These are phyloP conservation scores for Tauraco erythrolophus DNA, from an alignment of 2,113 vertebrate species.

Conservation along the genomic window DNA sequence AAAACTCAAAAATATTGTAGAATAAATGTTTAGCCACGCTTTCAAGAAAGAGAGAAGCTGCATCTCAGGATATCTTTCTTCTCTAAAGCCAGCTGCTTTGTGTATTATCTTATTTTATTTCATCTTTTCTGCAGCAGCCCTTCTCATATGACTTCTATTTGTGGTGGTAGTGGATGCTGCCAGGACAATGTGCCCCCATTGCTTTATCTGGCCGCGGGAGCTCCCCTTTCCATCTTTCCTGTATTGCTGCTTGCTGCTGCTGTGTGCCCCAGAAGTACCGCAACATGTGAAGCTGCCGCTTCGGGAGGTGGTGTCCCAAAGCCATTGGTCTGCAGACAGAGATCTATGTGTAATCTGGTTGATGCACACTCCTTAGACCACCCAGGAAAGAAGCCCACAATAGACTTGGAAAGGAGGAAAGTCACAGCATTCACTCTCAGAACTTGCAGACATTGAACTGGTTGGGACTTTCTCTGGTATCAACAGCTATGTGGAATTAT, in stretches of 20 bases:
- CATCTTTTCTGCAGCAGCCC: not conserved
- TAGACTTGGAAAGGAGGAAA: not conserved
- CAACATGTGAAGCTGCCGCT: not conserved
- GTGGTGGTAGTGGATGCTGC: not conserved
- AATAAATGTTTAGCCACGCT: not conserved
- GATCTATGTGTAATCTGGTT: not conserved
- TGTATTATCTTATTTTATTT: not conserved
- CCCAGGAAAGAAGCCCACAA: not conserved
- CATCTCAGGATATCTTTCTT: not conserved
- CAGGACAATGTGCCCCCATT: accelerated
- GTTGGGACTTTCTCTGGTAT: not conserved
- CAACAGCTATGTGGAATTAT: not conserved
- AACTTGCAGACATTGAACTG: not conserved
- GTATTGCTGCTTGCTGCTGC: not conserved
- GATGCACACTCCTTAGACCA: not conserved
- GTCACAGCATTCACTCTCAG: not conserved
- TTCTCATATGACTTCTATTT: not conserved
- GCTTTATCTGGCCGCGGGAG: accelerated
- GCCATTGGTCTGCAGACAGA: not conserved
- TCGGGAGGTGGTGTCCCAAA: not conserved
- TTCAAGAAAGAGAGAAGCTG: not conserved
- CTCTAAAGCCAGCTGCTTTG: not conserved
- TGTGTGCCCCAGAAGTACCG: not conserved
- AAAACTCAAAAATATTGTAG: not conserved
- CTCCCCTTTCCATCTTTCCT: not conserved